Percentiles rank a stretch among this genome's conserved stretches.
phyloP scores from a whole-genome alignment of 2,113 vertebrate species.

The Notarius quadriscutis region DNA sequence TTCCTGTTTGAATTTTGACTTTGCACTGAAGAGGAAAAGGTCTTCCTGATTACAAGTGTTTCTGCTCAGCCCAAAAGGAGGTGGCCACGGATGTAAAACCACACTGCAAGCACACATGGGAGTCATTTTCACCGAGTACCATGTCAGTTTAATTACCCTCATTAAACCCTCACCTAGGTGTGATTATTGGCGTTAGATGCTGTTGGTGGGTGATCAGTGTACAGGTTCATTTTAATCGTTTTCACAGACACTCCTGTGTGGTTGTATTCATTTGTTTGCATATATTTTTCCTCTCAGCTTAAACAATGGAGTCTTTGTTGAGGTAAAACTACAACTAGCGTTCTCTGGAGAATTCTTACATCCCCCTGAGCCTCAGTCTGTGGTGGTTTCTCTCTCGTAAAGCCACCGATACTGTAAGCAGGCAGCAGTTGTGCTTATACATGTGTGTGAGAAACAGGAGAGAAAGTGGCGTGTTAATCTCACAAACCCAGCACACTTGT shows the following conservation, averaged over 20 bases:
- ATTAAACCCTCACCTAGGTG: constrained; percentile 59
- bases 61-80: constrained; percentile 37
- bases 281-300: constrained; percentile 21
- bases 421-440: neutral
- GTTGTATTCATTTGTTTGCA: constrained; percentile 14
- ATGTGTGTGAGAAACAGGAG: neutral
- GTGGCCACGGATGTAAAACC: constrained; percentile 3
- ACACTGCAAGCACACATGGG: constrained; percentile 46
- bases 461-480: constrained; percentile 5
- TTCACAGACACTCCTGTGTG: constrained; percentile 51
- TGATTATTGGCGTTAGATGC: constrained; percentile 62
- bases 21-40: constrained; percentile 20
- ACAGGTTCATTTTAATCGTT: constrained; percentile 56
- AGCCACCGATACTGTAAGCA: constrained; percentile 17
- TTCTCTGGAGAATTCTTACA: neutral
- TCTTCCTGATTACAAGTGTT: constrained; percentile 35
- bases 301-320: constrained; percentile 51
- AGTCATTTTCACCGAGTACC: constrained; percentile 23
- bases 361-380: constrained; percentile 8
- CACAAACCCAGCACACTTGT: constrained; percentile 6
- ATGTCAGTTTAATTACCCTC: constrained; percentile 55
- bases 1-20: constrained; percentile 49
- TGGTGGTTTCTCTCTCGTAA: constrained; percentile 9
- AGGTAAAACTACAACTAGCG: constrained; percentile 18
- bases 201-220: constrained; percentile 37